A percentile compares a stretch with the other conserved stretches of the same genome.
phyloP scores from a whole-genome alignment of 2,888 invertebrate species.

The Kryphioiulus occultus region DNA sequence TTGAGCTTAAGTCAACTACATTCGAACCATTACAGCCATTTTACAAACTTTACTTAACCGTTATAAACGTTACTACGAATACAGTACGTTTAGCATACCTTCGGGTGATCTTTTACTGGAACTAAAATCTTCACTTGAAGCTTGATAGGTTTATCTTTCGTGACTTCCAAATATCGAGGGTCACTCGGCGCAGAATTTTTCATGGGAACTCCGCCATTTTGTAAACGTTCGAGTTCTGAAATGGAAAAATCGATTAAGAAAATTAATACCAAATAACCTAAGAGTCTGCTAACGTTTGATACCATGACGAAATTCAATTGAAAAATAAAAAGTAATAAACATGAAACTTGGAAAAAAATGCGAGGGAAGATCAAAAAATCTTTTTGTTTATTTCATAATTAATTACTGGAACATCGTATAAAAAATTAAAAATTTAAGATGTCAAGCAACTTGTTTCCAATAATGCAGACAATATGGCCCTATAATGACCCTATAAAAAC shows the following conservation, averaged over 20 bases:
- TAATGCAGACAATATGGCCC: too few relatives aligned
- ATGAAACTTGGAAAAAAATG: too few relatives aligned
- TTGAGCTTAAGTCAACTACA: not conserved
- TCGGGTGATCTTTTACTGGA: constrained; percentile 54
- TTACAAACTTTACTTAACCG: not conserved
- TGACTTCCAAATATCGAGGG: constrained; percentile 52
- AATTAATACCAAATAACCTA: too few relatives aligned
- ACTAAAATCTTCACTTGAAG: constrained; percentile 53
- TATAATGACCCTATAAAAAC: too few relatives aligned
- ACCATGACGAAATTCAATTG: too few relatives aligned
- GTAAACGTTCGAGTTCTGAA: constrained; percentile 51
- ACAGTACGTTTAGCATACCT: constrained; percentile 40
- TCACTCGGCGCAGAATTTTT: constrained; percentile 37
- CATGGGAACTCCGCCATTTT: constrained; percentile 47
- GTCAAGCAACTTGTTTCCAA: too few relatives aligned
- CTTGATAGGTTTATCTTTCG: constrained; percentile 53
- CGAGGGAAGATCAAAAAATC: too few relatives aligned
- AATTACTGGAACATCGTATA: too few relatives aligned
- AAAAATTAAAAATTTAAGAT: too few relatives aligned
- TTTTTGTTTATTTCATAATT: too few relatives aligned
- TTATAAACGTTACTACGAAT: not conserved
- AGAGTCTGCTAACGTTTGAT: too few relatives aligned
- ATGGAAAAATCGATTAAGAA: not conserved
- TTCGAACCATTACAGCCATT: not conserved
- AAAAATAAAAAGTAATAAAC: not conserved